Base-by-base conservation (phyloP, 2,113 vertebrate species). In the Lepidothrix coronata region DNA sequence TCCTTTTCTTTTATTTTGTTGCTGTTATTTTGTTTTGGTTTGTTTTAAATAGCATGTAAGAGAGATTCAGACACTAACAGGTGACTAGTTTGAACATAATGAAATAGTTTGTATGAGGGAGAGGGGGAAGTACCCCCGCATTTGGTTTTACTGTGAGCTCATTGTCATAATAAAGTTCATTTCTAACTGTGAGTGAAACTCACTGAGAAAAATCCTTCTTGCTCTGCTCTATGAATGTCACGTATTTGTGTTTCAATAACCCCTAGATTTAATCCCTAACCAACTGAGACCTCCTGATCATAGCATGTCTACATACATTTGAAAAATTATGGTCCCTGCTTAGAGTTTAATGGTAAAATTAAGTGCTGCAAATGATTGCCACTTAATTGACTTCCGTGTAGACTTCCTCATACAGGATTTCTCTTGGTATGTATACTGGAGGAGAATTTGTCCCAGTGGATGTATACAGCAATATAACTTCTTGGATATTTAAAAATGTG, bases 321-420 rank as follows among this genome's bases (percentile, higher is more conserved):
- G 28, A n/a, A 89, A 89, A 91, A 78, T 89, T 74, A 72, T 52
- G 6, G 39, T 92, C 57, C 70, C 72, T 81, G 27, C 30, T 88
- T 74, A 81, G 80, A 84, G 28, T 65, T 82, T 95, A 94, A 91
- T 61, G 37, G n/a, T 49, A 86, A 95, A 93, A 91, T 85, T 96
- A 85, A 88, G 37, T 66, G 21, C 55, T 89, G 39, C 39, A 90
- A 91, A 70, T 80, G 71, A 93, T 46, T 74, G 75, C 25, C 54
- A 91, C 58, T 96, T 94, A 85, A 96, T 89, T 91, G 94, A 76
- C 49, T 96, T 88, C 84, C 31, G 68, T 54, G 66, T 68, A 91
- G 48, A 85, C 49, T 85, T 95, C 24, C 44, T 73, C 58, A 51
- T 88, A n/a, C 31, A 85, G 79, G 84, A 88, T 92, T 92, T 93